Conservation (phyloP, 1,140 invertebrate genomes). For the Samia ricini region DNA sequence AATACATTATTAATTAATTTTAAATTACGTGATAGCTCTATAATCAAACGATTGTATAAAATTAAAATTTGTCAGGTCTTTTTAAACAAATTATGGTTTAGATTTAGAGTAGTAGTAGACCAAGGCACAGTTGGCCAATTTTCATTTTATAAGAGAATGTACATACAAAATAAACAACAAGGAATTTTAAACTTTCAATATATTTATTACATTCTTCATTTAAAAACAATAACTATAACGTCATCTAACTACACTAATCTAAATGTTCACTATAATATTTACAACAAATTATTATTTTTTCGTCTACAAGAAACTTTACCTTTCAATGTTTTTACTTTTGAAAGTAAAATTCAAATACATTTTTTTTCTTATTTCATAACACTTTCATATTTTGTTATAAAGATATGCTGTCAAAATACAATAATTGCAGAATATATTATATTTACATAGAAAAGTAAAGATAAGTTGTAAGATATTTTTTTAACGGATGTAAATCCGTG, state of each 20-base stretch:
- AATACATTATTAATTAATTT: too few species aligned
- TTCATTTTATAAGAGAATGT: too few species aligned
- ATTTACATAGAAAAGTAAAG: constrained; percentile 46
- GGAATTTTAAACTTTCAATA: constrained; percentile 64
- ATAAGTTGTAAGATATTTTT: too few species aligned
- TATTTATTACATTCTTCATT: constrained; percentile 64
- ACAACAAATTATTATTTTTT: constrained; percentile 39
- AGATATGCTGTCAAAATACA: constrained; percentile 50
- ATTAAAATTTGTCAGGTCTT: too few species aligned
- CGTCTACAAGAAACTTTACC: not conserved
- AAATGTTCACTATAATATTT: constrained; percentile 53
- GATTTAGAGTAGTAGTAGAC: too few species aligned
- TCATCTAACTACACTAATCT: constrained; percentile 43
- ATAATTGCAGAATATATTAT: constrained; percentile 36
- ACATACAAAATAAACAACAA: constrained; percentile 34
- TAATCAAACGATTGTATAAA: too few species aligned
- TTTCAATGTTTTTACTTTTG: not conserved
- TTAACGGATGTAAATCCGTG: too few species aligned
- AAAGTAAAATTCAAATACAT: not conserved
- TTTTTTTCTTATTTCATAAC: not conserved
- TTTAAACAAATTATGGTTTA: too few species aligned
- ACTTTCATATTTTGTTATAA: not conserved
- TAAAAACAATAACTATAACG: constrained; percentile 72
- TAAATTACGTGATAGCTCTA: too few species aligned
- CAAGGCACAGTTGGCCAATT: too few species aligned